These are phyloP conservation scores for Jaculus jaculus DNA, from an alignment of 2,113 vertebrate species.

Conservation along the genomic window DNA sequence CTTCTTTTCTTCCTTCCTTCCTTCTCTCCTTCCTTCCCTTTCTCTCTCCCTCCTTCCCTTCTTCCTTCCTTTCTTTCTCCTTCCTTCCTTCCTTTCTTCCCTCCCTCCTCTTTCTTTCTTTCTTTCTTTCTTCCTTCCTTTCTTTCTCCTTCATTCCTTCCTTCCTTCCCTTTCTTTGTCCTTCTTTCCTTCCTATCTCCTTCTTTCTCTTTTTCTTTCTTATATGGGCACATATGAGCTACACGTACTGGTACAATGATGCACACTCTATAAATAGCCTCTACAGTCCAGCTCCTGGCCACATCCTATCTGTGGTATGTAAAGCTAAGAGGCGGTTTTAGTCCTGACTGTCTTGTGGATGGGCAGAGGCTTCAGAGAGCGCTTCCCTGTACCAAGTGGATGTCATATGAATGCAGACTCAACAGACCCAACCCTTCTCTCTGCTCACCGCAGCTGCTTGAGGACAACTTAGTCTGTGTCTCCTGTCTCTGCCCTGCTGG, in stretches of 20 bases:
- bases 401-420: rapidly evolving
- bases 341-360: background rate
- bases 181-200: background rate
- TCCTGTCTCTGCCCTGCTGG: rapidly evolving
- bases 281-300: background rate
- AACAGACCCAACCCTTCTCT: background rate
- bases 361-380: background rate
- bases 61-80: background rate
- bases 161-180: background rate
- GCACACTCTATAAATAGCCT: background rate
- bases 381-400: background rate
- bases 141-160: background rate
- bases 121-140: background rate
- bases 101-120: no score
- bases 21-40: no score
- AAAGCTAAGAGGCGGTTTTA: background rate
- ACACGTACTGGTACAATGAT: background rate
- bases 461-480: background rate
- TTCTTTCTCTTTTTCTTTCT: background rate
- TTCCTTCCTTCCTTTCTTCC: background rate
- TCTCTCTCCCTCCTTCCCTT: background rate
- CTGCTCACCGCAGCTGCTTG: background rate
- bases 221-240: background rate
- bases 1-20: no score
- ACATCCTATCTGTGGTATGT: constrained; percentile 1